Base-by-base conservation (phyloP, 2,888 invertebrate species). In the Ichneumon xanthorius region DNA sequence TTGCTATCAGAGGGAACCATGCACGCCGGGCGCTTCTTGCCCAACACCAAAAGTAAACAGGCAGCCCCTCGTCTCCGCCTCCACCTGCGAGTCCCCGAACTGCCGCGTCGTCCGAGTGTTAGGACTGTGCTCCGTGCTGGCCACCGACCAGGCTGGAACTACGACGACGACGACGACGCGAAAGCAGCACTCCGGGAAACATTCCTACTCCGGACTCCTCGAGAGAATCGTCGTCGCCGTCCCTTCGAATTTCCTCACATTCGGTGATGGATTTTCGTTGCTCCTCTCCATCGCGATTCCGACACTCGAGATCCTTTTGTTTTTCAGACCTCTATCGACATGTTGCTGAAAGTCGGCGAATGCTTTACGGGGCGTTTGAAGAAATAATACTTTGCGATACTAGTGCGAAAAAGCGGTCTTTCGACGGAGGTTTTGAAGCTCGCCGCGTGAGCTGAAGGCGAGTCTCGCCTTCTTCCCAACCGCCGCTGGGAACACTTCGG, bases 1-100 rank as follows among this genome's bases (percentile, higher is more conserved):
- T 93, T 93, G 93, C 93, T 91, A 93, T 93, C 92, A 92, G 91
- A 92, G 91, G 90, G 91, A 92, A 91, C 90, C 92, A 93, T 93
- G 91, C 91, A 92, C 91, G 91, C 91, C 88, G 90, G 91, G 91
- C 91, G 91, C 92, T 92, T 92, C 91, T 93, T 92, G 92, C 91
- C 91, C 92, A 92, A 92, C 92, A 92, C 92, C 92, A 91, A 92
- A 92, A 91, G 93, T 91, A 93, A 93, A 93, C 92, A 92, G 90
- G 89, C 91, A 90, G 45, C 90, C 91, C 89, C 88, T 87, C 87
- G 79, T 87, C 45, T 65, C 48, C 63, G 11, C 33, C 50, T 68
- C 50, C 70, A 67, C 50, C 81, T 53, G 87, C 88, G 88, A 86
- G 86, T 88, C 89, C 87, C 88, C 88, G 63, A 80, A 72, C 71